Percentiles rank a stretch among this genome's conserved stretches.
Conservation (phyloP, 2,113 vertebrate species). For the Macrotis lagotis region DNA sequence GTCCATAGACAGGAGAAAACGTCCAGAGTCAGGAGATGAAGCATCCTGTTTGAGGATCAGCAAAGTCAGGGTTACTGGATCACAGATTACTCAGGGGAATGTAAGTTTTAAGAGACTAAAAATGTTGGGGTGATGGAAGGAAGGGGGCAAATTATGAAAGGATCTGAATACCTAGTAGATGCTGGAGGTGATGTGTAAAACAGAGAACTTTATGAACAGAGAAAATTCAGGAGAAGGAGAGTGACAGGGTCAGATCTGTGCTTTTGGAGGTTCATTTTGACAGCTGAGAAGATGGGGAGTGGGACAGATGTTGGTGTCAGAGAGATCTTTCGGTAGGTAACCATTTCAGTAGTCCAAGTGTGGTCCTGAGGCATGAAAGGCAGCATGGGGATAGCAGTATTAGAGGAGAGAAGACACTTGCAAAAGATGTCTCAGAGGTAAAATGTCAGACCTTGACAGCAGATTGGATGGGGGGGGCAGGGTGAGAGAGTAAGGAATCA, state of each 20-base stretch:
- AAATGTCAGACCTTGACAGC: too few relatives aligned
- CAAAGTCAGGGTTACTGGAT: background rate
- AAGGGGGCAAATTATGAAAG: background rate
- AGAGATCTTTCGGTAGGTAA: too few relatives aligned
- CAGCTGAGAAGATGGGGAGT: background rate
- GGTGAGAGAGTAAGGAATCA: too few relatives aligned
- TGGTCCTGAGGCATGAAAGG: too few relatives aligned
- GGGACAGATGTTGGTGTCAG: background rate
- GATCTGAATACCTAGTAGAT: background rate
- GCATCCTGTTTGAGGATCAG: background rate
- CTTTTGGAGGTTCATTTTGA: background rate
- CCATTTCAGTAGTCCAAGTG: background rate
- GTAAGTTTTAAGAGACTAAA: background rate
- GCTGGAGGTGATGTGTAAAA: background rate
- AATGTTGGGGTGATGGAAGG: background rate
- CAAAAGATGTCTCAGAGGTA: too few relatives aligned
- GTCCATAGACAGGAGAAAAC: background rate
- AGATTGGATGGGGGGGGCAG: too few relatives aligned
- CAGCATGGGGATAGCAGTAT: background rate
- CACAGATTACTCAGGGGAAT: background rate
- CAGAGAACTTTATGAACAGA: background rate
- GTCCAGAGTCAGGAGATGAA: background rate
- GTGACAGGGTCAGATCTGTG: background rate
- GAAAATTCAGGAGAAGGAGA: background rate
- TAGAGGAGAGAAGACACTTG: background rate